phyloP scores from a whole-genome alignment of 2,888 invertebrate species.

The Drosophila sordidapex region DNA sequence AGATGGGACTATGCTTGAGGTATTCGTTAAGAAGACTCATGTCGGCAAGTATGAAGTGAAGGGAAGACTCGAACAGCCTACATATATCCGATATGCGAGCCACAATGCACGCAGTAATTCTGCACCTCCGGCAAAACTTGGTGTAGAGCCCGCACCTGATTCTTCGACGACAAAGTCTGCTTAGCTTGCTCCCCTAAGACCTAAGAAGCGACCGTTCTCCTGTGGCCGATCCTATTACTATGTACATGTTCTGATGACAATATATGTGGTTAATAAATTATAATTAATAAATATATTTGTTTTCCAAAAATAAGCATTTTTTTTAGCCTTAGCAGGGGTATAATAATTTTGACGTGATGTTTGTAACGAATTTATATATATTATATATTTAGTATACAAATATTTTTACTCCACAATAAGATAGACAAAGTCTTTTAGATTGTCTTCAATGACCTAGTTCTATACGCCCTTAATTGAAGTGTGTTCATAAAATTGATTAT shows the following conservation, averaged over 20 bases:
- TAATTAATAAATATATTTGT: neutral
- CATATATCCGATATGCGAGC: neutral
- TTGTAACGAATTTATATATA: neutral
- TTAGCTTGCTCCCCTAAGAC: neutral
- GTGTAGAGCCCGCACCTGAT: neutral
- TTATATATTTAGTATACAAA: neutral
- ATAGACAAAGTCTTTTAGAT: neutral
- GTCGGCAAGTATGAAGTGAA: neutral
- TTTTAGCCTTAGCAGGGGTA: neutral
- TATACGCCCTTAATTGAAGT: neutral
- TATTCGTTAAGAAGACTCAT: conserved; percentile 5
- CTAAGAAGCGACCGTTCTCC: neutral
- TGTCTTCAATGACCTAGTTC: neutral
- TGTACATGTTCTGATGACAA: neutral
- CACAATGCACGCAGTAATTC: neutral
- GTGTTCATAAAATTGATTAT: neutral
- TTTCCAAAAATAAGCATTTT: neutral
- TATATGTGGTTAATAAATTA: neutral
- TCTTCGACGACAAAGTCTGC: neutral
- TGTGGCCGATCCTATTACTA: neutral
- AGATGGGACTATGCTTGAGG: conserved; percentile 15
- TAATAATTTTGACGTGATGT: neutral
- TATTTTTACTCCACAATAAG: neutral
- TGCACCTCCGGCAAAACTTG: neutral
- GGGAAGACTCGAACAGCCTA: neutral